Evolutionary conservation across 2,797 vertebrate species (phyloP), one percentile per base, ranked within the genome.

Genomic region (Falco naumanni): DNA sequence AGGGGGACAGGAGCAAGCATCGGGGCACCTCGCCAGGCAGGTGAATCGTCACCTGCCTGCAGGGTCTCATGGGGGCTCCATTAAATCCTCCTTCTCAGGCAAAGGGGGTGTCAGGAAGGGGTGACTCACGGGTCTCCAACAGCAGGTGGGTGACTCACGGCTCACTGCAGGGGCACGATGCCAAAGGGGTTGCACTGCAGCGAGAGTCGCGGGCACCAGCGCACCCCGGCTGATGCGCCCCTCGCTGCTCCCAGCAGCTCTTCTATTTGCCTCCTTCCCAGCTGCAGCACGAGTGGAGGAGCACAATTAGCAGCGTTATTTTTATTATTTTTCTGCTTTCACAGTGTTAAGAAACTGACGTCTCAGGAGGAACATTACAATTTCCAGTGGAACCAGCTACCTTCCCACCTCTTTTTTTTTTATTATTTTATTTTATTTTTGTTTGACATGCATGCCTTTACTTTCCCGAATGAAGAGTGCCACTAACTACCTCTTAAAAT

Each of bases 171-270:
- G 26, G 31, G 45, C 21, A 4, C 10, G 54, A n/a, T 7, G 47
- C 31, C 51, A 21, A 16, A 19, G 5, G 1, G 24, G 37, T 39
- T 39, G 37, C 37, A 17, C 28, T 1, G 9, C 51, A 19, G 7
- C 1, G 0, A 43, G 45, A 29, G 45, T 25, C 25, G 2, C 37
- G 11, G 63, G 26, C 45, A 39, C 39, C 25, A 2, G 12, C 2
- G 3, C 22, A 48, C 22, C 41, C 57, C 3, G 0, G n/a, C 29
- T 4, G 1, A 16, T 3, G 31, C 7, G 11, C 12, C 25, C 47
- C 41, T 45, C 7, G 1, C 33, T 13, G 1, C 37, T 18, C 10
- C 37, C 1, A 56, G 16, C 50, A 53, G 68, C 54, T 85, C 72
- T 50, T 59, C 61, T 77, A 4, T 51, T 15, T 33, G 25, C 48